Percentiles rank a stretch among this genome's conserved stretches.
These are phyloP conservation scores for Rhagoletis pomonella DNA, from an alignment of 1,140 invertebrate genomes.

Conservation along the genomic window DNA sequence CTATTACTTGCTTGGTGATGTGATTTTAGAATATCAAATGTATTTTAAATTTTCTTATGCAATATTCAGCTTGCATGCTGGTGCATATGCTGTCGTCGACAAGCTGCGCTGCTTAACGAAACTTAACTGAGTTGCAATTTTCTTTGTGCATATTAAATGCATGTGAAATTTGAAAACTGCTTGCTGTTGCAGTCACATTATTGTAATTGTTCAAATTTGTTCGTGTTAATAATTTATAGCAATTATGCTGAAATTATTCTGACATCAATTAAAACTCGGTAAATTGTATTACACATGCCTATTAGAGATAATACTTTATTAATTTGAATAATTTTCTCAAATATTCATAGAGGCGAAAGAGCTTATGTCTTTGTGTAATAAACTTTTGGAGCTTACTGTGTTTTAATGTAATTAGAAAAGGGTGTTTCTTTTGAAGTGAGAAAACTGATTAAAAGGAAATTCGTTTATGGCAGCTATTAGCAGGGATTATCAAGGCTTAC, in stretches of 20 bases:
- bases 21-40: neutral
- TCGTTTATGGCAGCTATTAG: too few relatives aligned
- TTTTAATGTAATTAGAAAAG: too few relatives aligned
- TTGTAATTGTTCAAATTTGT: neutral
- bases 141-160: neutral
- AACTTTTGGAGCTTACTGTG: too few relatives aligned
- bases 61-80: neutral
- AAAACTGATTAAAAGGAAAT: too few relatives aligned
- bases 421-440: too few relatives aligned
- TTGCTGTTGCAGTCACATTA: neutral
- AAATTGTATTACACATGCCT: neutral
- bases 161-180: neutral
- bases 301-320: neutral
- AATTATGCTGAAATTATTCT: neutral
- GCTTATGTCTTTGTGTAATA: too few relatives aligned
- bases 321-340: neutral
- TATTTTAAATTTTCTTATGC: neutral
- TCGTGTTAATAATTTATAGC: neutral
- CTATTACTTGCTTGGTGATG: neutral
- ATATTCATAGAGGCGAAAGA: neutral
- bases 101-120: neutral
- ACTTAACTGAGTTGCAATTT: neutral
- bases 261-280: neutral
- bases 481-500: too few relatives aligned
- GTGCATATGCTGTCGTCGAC: neutral